phyloP scores from a whole-genome alignment of 1,140 invertebrate genomes.

The Drosophila subpulchrella region DNA sequence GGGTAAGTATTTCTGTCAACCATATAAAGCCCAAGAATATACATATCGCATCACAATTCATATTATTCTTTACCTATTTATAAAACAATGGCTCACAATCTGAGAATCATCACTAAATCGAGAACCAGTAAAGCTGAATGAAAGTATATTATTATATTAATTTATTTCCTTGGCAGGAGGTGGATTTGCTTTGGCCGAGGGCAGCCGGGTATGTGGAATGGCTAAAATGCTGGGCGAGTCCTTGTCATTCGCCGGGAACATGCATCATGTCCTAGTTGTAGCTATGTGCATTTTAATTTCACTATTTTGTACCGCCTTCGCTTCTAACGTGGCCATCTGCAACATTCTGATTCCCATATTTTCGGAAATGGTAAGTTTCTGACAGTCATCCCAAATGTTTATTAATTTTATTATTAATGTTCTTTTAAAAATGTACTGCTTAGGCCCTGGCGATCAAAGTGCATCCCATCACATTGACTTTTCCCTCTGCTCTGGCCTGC shows the following conservation, averaged over 20 bases:
- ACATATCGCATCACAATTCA: too few relatives aligned
- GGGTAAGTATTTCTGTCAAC: constrained; percentile 26
- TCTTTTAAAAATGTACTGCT: constrained; percentile 44
- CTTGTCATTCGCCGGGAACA: constrained; percentile 85
- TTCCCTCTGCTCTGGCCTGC: constrained; percentile 91
- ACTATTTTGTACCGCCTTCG: constrained; percentile 90
- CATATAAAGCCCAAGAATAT: too few relatives aligned
- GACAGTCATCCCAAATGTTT: neutral
- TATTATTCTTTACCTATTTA: too few relatives aligned
- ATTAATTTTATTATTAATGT: neutral
- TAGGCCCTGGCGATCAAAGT: constrained; percentile 86
- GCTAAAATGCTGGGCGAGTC: constrained; percentile 90
- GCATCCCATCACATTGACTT: constrained; percentile 94
- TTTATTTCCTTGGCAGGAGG: constrained; percentile 86
- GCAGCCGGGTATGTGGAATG: constrained; percentile 90
- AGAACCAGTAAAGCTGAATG: too few relatives aligned
- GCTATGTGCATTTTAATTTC: constrained; percentile 85
- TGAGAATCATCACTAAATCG: too few relatives aligned
- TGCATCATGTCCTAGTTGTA: constrained; percentile 86
- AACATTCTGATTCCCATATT: constrained; percentile 92
- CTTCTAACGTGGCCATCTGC: constrained; percentile 93
- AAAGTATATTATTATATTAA: neutral
- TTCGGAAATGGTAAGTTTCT: constrained; percentile 87
- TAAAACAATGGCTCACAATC: too few relatives aligned
- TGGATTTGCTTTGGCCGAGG: constrained; percentile 94